Evolutionary conservation across 1,140 invertebrate genomes (phyloP).

Genomic region (Lamellibrachia luymesi): DNA sequence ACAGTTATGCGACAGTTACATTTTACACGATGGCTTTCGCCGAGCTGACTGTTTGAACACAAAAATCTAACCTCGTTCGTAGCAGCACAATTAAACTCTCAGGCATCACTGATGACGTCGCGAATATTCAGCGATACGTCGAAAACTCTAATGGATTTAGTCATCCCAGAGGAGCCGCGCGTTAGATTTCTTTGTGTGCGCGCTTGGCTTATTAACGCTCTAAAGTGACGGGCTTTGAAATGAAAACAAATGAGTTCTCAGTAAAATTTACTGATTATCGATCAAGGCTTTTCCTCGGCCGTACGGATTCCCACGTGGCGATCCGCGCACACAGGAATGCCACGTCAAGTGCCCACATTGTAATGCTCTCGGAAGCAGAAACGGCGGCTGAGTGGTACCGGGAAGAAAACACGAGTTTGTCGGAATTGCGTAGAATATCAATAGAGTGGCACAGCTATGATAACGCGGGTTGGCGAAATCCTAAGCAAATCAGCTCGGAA

Average conservation of each 20-base stretch:
- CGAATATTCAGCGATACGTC: background rate
- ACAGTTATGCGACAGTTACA: no score
- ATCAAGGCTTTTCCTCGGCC: background rate
- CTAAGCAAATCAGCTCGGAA: background rate
- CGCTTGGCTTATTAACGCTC: background rate
- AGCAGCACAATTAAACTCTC: background rate
- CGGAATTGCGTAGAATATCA: background rate
- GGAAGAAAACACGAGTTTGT: background rate
- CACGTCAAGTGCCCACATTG: background rate
- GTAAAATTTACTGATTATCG: constrained; percentile 1
- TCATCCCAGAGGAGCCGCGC: background rate
- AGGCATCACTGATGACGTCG: background rate
- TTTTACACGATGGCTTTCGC: no score
- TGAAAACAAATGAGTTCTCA: background rate
- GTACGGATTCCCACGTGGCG: no score
- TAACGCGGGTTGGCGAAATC: background rate
- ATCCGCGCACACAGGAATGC: background rate
- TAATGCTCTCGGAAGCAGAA: background rate
- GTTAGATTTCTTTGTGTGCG: background rate
- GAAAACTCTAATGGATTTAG: background rate
- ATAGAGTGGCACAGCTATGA: background rate
- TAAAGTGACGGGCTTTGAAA: background rate
- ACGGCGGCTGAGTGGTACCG: background rate
- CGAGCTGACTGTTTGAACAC: no score
- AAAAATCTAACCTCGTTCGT: background rate